A percentile compares a stretch with the other conserved stretches of the same genome.
Conservation (phyloP, 2,113 vertebrate genomes). For the Baryphthengus martii region DNA sequence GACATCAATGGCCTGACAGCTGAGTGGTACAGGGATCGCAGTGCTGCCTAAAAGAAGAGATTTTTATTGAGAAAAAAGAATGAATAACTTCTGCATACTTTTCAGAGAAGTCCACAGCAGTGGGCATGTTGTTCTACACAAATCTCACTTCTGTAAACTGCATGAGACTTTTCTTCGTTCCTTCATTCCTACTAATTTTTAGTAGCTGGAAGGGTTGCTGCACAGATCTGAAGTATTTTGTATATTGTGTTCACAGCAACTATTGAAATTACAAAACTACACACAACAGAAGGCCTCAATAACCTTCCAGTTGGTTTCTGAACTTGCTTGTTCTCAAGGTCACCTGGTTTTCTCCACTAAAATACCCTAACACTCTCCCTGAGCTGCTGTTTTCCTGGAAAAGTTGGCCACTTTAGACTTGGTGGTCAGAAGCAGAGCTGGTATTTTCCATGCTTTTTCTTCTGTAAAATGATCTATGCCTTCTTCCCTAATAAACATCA, state of each 20-base stretch:
- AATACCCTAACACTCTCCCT: background rate
- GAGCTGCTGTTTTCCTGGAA: background rate
- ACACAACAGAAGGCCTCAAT: background rate
- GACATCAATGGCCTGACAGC: background rate
- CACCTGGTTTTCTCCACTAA: background rate
- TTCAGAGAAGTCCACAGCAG: background rate
- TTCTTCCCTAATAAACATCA: background rate
- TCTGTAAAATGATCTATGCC: background rate
- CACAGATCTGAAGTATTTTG: background rate
- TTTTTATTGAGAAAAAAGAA: background rate
- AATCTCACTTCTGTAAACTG: background rate
- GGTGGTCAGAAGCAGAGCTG: background rate
- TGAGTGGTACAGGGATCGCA: background rate
- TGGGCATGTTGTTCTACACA: background rate
- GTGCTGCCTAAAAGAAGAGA: background rate
- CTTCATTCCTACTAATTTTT: background rate
- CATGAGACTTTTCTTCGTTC: background rate
- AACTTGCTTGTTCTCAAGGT: fast-evolving
- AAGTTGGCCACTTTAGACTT: background rate
- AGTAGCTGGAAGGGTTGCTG: background rate
- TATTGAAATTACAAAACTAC: background rate
- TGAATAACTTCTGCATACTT: background rate
- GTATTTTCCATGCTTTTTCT: background rate
- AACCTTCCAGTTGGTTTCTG: background rate
- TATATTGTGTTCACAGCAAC: fast-evolving